These are phyloP conservation scores for Mycteria americana DNA, from an alignment of 2,797 vertebrate genomes.

Conservation along the genomic window DNA sequence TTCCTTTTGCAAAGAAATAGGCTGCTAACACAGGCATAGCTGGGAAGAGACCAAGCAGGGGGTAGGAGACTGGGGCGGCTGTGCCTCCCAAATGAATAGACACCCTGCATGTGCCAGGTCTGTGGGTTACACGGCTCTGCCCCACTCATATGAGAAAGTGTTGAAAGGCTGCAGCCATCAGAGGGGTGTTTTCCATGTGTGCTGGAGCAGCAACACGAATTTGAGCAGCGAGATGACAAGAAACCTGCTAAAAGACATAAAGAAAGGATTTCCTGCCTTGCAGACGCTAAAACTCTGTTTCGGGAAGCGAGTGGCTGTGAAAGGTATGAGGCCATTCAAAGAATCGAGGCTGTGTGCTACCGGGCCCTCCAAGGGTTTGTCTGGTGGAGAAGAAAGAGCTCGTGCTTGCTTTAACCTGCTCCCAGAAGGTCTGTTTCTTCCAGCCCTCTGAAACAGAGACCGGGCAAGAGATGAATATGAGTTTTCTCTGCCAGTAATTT, in stretches of 20 bases:
- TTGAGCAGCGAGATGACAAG: constrained; percentile 59
- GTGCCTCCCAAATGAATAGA: neutral
- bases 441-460: constrained; percentile 30
- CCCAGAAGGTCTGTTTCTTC: constrained; percentile 53
- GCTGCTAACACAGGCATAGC: neutral
- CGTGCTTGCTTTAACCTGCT: constrained; percentile 18
- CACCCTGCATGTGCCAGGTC: rapidly evolving
- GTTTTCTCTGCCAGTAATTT: constrained; percentile 55
- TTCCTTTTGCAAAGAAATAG: neutral
- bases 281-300: constrained; percentile 27
- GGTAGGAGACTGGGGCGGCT: rapidly evolving
- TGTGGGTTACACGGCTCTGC: neutral
- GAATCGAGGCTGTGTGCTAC: constrained; percentile 49
- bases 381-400: constrained; percentile 46
- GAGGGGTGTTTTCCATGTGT: neutral
- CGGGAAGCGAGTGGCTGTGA: constrained; percentile 21
- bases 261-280: constrained; percentile 60
- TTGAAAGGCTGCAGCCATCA: constrained; percentile 65
- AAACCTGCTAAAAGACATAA: constrained; percentile 65
- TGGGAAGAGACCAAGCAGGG: neutral
- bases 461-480: constrained; percentile 11
- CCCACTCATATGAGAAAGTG: constrained; percentile 42
- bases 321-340: constrained; percentile 45
- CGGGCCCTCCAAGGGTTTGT: constrained; percentile 40
- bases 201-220: neutral